Evolutionary conservation across 1,140 invertebrate genomes (phyloP).

Genomic region (Goniozus legneri): DNA sequence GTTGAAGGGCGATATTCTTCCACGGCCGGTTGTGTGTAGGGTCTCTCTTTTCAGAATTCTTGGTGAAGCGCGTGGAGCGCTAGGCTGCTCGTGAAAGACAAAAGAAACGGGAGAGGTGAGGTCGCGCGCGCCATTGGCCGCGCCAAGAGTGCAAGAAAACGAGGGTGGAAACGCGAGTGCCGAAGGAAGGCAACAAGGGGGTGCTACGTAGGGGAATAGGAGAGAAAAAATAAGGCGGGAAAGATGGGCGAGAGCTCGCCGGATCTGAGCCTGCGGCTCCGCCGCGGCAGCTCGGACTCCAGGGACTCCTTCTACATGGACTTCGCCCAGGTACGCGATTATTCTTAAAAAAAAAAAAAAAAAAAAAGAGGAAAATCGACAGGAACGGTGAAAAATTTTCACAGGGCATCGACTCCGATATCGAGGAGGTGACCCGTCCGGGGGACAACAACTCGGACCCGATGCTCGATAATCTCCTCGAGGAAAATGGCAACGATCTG

Average conservation of each 20-base stretch:
- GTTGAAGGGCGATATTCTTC: conserved; percentile 35
- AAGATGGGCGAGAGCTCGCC: conserved; percentile 77
- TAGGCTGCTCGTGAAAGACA: conserved; percentile 33
- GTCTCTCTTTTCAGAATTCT: conserved; percentile 43
- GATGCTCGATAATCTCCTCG: conserved; percentile 41
- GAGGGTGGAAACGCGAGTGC: conserved; percentile 2
- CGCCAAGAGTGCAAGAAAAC: conserved; percentile 12
- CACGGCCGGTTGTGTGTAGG: conserved; percentile 37
- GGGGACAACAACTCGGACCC: conserved; percentile 43
- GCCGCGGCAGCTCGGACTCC: conserved; percentile 79
- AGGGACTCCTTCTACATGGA: conserved; percentile 86
- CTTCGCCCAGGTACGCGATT: conserved; percentile 61
- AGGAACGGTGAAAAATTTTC: too few relatives aligned
- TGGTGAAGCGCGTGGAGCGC: conserved; percentile 27
- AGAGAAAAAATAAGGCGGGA: conserved; percentile 22
- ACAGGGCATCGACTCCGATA: conserved; percentile 82
- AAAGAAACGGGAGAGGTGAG: conserved; percentile 26
- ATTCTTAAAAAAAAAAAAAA: background rate
- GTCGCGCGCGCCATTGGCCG: too few relatives aligned
- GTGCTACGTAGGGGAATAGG: conserved; percentile 7
- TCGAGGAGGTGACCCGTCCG: conserved; percentile 72
- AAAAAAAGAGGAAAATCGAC: background rate
- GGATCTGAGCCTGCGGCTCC: conserved; percentile 76
- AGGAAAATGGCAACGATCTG: conserved; percentile 42
- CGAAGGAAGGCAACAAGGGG: conserved; percentile 4